Evolutionary conservation across 2,113 vertebrate genomes (phyloP), one percentile per base, ranked within the genome.

Genomic region (Solea solea): DNA sequence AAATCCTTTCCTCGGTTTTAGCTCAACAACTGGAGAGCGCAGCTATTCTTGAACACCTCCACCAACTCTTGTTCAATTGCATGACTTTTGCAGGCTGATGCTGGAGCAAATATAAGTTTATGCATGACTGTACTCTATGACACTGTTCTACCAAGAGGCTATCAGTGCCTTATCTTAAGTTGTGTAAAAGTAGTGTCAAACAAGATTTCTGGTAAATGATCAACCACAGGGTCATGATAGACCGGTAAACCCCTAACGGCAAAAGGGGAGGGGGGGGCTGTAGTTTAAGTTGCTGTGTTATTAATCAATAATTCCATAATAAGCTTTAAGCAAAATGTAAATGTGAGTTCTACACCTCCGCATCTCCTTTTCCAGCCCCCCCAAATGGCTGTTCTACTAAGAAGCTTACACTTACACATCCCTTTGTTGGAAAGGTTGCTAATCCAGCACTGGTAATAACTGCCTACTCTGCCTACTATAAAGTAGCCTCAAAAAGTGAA

Each of bases 121-220:
- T 72, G 72, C 16, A 66, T 41, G 64, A 46, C 5, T 71, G 63
- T 25, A 65, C 68, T 78, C 54, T 4, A 9, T 82, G 74, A 86
- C 72, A 83, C 48, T 66, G 49, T 57, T 81, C 45, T 64, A 39
- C 46, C 0, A 68, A 65, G 40, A 64, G 27, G 50, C 34, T 83
- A 56, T 82, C 72, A 60, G 63, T 60, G 69, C 77, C 78, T 87
- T 89, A 89, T 93, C 84, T 83, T 4, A 51, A 64, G 60, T 10
- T 67, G 67, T 88, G 67, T 84, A 86, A 81, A 87, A 59, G 74
- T 80, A 14, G 69, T 83, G 82, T 83, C 54, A 85, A 62, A 64
- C 76, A 78, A 69, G 71, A 78, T 61, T 62, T 69, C 40, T 76
- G 56, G 87, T 91, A 51, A 92, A 89, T 91, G 76, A 91, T 90